These are phyloP conservation scores for Proctacanthus coquilletti DNA, from an alignment of 1,140 invertebrate species.

Conservation along the genomic window DNA sequence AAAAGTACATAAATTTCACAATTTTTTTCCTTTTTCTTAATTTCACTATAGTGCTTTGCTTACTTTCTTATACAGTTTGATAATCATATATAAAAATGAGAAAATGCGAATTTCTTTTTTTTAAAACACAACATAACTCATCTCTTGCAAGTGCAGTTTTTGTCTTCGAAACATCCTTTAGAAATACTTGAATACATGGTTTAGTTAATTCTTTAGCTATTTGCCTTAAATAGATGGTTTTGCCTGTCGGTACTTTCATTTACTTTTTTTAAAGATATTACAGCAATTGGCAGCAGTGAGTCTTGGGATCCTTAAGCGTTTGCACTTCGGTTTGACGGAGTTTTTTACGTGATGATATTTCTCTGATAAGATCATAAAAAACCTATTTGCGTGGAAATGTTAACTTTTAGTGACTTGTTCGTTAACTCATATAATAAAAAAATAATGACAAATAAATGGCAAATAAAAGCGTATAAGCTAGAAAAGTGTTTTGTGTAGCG, in stretches of 20 bases:
- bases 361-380: conserved; percentile 32
- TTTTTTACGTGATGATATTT: conserved; percentile 31
- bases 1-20: background rate
- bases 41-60: no score
- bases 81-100: background rate
- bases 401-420: no score
- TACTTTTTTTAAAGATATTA: conserved; percentile 10
- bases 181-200: no score
- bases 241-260: background rate
- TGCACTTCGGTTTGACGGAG: conserved; percentile 28
- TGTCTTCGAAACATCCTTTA: no score
- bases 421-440: conserved; percentile 1
- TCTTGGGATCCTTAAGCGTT: conserved; percentile 27
- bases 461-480: background rate
- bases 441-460: background rate
- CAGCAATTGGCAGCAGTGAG: conserved; percentile 31
- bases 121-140: background rate
- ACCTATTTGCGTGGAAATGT: no score
- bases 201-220: background rate
- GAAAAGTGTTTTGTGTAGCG: background rate
- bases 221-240: no score
- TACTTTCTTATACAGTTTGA: no score
- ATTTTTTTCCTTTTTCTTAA: no score
- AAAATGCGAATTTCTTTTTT: background rate
- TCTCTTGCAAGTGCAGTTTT: background rate